These are phyloP conservation scores for Aplochiton taeniatus DNA, from an alignment of 2,797 vertebrate species.

Conservation along the genomic window DNA sequence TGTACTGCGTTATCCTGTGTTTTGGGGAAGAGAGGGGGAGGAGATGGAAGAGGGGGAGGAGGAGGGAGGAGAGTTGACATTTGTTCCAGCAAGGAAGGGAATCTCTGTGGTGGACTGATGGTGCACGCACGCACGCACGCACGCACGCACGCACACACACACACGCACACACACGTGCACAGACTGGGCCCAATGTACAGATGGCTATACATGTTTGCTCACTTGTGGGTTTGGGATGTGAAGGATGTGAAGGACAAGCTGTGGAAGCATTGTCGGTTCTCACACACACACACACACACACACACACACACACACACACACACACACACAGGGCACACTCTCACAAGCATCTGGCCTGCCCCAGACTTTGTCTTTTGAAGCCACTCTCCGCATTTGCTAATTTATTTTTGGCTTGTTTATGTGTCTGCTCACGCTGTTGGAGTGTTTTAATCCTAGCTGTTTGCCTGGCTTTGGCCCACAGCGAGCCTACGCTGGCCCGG, in stretches of 20 bases:
- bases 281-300: constrained; percentile 17
- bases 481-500: too few species aligned
- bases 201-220: constrained; percentile 1
- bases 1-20: constrained; percentile 73
- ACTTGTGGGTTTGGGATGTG: background rate
- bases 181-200: background rate
- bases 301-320: background rate
- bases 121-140: constrained; percentile 47
- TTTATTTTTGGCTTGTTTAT: background rate
- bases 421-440: too few species aligned
- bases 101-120: constrained; percentile 32
- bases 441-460: background rate
- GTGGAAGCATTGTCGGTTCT: background rate
- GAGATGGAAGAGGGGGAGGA: constrained; percentile 25
- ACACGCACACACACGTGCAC: constrained; percentile 17
- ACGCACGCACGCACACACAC: constrained; percentile 4
- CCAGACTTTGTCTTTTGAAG: background rate
- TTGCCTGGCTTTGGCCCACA: background rate
- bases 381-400: background rate
- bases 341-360: constrained; percentile 5
- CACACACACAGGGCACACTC: background rate
- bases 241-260: background rate
- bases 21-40: constrained; percentile 67
- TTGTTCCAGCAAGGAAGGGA: constrained; percentile 68
- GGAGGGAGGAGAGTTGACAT: constrained; percentile 65